These are phyloP conservation scores for Psilopsiagon aurifrons DNA, from an alignment of 2,113 vertebrate genomes.

Conservation along the genomic window DNA sequence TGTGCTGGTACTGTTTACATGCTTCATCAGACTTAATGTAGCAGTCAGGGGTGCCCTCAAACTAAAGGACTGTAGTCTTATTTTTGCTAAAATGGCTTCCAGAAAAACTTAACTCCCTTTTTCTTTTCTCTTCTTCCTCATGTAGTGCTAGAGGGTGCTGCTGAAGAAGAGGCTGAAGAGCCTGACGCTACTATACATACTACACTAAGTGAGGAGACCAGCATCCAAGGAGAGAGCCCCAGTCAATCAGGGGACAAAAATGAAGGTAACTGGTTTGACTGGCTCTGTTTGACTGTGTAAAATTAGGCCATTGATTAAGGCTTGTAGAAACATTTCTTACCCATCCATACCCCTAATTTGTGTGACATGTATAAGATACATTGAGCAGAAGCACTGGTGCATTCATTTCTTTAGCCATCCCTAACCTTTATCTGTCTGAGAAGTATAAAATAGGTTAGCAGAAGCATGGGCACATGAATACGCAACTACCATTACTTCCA, in stretches of 20 bases:
- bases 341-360: background rate
- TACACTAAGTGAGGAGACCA: constrained; percentile 33
- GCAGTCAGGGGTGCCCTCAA: background rate
- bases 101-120: background rate
- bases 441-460: background rate
- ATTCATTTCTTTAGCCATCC: background rate
- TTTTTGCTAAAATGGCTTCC: background rate
- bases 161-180: constrained; percentile 54
- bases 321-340: background rate
- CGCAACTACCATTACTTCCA: background rate
- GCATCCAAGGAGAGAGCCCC: constrained; percentile 17
- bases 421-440: background rate
- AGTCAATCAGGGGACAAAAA: constrained; percentile 64
- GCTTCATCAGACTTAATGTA: background rate
- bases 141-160: constrained; percentile 60
- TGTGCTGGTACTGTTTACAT: background rate
- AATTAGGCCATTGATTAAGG: background rate
- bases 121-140: background rate
- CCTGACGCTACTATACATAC: constrained; percentile 20
- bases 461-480: background rate
- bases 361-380: background rate
- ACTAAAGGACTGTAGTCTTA: background rate
- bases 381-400: background rate
- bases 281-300: background rate
- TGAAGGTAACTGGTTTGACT: constrained; percentile 76